Conservation (phyloP, 2,113 vertebrate genomes). For the Prunella fulvescens region DNA sequence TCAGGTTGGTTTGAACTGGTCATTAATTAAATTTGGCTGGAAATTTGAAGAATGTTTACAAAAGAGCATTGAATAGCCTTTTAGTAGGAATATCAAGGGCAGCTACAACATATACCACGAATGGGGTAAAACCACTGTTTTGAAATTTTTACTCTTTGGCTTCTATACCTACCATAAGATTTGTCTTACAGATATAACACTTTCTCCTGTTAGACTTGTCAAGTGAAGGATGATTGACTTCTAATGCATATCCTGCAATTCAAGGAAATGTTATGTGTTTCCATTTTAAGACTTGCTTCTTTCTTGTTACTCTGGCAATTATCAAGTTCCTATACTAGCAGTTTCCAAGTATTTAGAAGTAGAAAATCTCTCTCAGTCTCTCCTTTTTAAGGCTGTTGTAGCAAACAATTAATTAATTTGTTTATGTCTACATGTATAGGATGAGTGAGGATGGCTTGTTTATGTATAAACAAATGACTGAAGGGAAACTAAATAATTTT, state of each 20-base stretch:
- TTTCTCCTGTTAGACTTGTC: neutral
- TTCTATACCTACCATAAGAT: neutral
- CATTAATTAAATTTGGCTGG: neutral
- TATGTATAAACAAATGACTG: neutral
- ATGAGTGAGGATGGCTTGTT: neutral
- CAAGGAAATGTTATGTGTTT: neutral
- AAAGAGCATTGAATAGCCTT: neutral
- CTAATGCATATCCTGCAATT: neutral
- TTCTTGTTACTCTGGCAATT: neutral
- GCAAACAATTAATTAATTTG: slow-evolving; percentile 8
- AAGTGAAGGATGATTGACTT: neutral
- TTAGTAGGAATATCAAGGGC: neutral
- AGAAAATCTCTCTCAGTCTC: neutral
- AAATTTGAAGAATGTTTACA: neutral
- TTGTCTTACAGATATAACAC: neutral
- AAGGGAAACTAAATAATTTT: neutral
- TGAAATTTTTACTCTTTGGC: neutral
- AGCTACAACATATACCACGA: neutral
- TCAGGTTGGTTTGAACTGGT: neutral
- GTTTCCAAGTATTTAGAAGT: neutral
- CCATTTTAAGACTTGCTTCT: neutral
- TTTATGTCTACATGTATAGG: neutral
- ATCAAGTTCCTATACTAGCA: neutral
- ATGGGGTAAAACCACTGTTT: neutral
- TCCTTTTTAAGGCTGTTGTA: neutral